These are phyloP conservation scores for Fukomys damarensis DNA, from an alignment of 2,113 vertebrate species.

Conservation along the genomic window DNA sequence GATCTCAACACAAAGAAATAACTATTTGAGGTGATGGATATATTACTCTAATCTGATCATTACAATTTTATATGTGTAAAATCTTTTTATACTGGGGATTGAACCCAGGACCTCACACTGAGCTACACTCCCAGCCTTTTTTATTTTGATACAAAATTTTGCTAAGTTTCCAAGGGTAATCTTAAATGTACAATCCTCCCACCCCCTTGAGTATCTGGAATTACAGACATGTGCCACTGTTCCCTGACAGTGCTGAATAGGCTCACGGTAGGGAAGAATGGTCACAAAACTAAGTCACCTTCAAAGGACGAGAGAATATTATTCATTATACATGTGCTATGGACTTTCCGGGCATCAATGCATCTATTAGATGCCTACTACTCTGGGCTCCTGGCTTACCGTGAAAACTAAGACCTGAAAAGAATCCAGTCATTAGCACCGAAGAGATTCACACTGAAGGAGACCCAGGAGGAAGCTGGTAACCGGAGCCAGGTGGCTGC, in stretches of 20 bases:
- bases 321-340: neutral
- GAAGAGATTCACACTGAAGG: neutral
- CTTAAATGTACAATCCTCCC: neutral
- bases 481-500: neutral
- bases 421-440: neutral
- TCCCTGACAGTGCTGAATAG: neutral
- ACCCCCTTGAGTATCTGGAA: neutral
- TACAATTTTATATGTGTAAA: neutral
- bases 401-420: neutral
- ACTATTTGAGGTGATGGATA: neutral
- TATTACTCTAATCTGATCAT: neutral
- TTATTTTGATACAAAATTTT: neutral
- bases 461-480: neutral
- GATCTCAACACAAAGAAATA: neutral
- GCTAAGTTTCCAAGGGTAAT: neutral
- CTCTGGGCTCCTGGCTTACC: neutral
- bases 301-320: neutral
- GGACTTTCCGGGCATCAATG: neutral
- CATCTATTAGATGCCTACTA: neutral
- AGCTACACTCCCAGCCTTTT: neutral
- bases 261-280: neutral
- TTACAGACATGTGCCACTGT: neutral
- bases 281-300: neutral
- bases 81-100: neutral
- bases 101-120: neutral